Evolutionary conservation across 2,888 invertebrate genomes (phyloP), one percentile per base, ranked within the genome.

Genomic region (Macrostomum cliftonense): DNA sequence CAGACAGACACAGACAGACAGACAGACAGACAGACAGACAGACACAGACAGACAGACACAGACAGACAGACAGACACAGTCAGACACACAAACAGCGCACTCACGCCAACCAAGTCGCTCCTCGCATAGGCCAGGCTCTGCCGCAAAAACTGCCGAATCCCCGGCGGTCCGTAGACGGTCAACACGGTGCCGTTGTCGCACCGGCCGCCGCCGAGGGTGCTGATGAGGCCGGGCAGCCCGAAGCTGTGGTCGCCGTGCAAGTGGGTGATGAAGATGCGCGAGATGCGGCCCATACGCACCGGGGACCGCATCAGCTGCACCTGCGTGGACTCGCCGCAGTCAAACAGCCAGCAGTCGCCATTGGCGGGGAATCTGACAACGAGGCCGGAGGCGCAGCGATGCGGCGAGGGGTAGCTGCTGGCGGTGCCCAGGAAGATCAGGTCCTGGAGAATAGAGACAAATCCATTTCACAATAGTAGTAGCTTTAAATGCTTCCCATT

Each of bases 211-310:
- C 52, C 61, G 61, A 45, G 65, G 1, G 70, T 71, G 55, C 70
- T 71, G 52, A 72, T 51, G 9, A 72, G 55, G 12, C 72, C 72
- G 4, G 71, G 71, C 36, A 72, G 55, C 5, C 72, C 72, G 63
- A 68, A 72, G 50, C 70, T 47, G 62, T 73, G 73, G 56, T 73
- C 73, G 17, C 73, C 73, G 61, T 73, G 72, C 13, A 73, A 61
- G 63, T 73, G 72, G 17, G 72, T 67, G 37, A 73, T 69, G 55
- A 73, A 73, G 39, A 72, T 65, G 54, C 66, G 68, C 45, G 58
- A 61, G 36, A 72, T 62, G 52, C 61, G 65, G 20, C 68, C 63
- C n/a, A 63, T 47, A 4, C 11, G 5, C 14, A 63, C 51, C 1
- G 46, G 45, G 51, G 65, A 66, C 48, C 62, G 67, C 63, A 68